Evolutionary conservation across 2,888 invertebrate species (phyloP), one percentile per base, ranked within the genome.

Genomic region (Allophyes oxyacanthae): DNA sequence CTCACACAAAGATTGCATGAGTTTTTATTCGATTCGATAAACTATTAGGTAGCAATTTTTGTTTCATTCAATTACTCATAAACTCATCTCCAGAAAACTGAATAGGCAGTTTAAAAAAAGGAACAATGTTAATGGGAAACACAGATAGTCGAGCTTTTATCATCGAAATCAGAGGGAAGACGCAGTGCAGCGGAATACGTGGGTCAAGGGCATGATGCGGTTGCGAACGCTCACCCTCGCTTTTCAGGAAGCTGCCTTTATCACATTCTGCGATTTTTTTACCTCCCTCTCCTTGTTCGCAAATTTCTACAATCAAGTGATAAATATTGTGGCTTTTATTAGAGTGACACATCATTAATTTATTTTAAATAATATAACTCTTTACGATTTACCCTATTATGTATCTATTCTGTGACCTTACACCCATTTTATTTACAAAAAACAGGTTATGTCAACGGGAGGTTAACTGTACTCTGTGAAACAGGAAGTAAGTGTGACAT

Each of bases 161-260:
- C 72, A 78, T 75, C 54, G 77, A 77, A 76, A 57, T 48, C 28
- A 1, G 30, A 53, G 28, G 30, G 64, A 75, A 75, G 68, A 79
- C 75, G 77, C 77, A 72, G 67, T 72, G 78, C 77, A 78, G 72
- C 74, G 75, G 76, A 64, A 72, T 55, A 78, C 76, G 70, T 73
- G 77, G 88, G 90, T 91, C 90, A 91, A 91, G 91, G 90, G 82
- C 89, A 80, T 44, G 70, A 57, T 68, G 82, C 78, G 83, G 77
- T 81, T 82, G 78, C 77, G 75, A 75, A 74, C 64, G 60, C 75
- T 66, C 67, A 56, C 70, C 60, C 62, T 63, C 71, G 55, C 70
- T 59, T 79, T 78, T 69, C 70, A 72, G 77, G 58, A 67, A 63
- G 15, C 46, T 46, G 33, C 43, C 74, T 72, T 75, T 72, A 69